Conservation (phyloP, 2,113 vertebrate species). For the Oreochromis spilurus region DNA sequence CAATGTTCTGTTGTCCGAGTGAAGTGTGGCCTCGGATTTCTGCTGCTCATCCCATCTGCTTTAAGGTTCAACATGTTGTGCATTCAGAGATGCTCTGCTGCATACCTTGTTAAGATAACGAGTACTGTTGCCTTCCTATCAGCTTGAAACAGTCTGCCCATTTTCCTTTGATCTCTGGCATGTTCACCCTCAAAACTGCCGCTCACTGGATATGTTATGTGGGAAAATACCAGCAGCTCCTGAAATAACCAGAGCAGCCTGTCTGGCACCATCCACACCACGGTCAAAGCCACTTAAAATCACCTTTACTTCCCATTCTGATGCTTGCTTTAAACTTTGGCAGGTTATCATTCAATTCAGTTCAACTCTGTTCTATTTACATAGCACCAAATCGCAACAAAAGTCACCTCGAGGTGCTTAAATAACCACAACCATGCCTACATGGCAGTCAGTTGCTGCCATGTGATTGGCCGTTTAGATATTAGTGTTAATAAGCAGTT, state of each 20-base stretch:
- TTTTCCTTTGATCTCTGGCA: not conserved
- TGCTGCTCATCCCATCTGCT: not conserved
- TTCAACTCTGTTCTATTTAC: not conserved
- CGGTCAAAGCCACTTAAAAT: not conserved
- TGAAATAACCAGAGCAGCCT: not conserved
- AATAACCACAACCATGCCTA: not conserved
- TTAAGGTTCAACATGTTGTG: not conserved
- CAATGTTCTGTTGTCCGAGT: not conserved
- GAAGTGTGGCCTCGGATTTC: not conserved
- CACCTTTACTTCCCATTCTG: not conserved
- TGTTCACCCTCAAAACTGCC: not conserved
- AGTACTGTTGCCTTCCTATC: not conserved
- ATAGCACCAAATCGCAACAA: not conserved
- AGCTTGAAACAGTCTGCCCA: not conserved
- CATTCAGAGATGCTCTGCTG: not conserved
- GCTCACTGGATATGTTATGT: not conserved
- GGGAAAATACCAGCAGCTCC: not conserved
- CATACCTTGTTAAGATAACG: not conserved
- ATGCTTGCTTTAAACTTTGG: not conserved
- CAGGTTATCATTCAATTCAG: not conserved
- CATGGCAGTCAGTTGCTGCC: not conserved
- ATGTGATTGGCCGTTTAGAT: not conserved
- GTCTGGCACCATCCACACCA: too few relatives aligned
- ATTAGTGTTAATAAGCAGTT: not conserved
- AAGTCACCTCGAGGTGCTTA: not conserved